phyloP scores from a whole-genome alignment of 2,888 invertebrate species.

The Cryptophagus acutangulus region DNA sequence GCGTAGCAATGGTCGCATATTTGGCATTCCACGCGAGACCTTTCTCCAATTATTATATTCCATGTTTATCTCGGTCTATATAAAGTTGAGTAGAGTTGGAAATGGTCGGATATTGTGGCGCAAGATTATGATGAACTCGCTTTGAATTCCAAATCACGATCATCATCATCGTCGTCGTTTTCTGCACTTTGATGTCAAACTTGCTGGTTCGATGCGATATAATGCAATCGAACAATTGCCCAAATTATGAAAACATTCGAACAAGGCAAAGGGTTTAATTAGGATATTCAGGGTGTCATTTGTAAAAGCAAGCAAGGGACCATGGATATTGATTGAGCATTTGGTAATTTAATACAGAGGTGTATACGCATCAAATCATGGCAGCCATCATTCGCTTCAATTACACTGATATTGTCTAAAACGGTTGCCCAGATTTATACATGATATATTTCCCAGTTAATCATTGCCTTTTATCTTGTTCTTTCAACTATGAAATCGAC shows the following conservation, averaged over 20 bases:
- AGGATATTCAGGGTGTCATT: no score
- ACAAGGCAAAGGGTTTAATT: no score
- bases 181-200: no score
- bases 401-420: slow-evolving; percentile 12
- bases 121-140: slow-evolving; percentile 37
- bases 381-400: no score
- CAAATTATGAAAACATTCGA: no score
- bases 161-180: no score
- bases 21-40: slow-evolving; percentile 37
- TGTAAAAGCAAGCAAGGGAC: no score
- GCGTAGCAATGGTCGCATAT: slow-evolving; percentile 38
- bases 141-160: slow-evolving; percentile 37
- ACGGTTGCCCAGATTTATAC: slow-evolving; percentile 3
- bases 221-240: no score
- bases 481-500: slow-evolving; percentile 21
- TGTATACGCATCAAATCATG: no score
- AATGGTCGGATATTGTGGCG: slow-evolving; percentile 38
- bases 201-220: no score
- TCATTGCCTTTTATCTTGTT: slow-evolving; percentile 21
- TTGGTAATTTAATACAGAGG: no score
- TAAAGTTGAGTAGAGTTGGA: slow-evolving; percentile 30
- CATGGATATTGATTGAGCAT: no score
- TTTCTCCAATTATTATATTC: slow-evolving; percentile 40
- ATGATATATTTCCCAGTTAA: slow-evolving; percentile 20
- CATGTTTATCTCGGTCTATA: slow-evolving; percentile 39